Percentiles rank a stretch among this genome's conserved stretches.
Evolutionary conservation across 2,888 invertebrate species (phyloP).

Genomic region (Hirtodrosophila cameraria): DNA sequence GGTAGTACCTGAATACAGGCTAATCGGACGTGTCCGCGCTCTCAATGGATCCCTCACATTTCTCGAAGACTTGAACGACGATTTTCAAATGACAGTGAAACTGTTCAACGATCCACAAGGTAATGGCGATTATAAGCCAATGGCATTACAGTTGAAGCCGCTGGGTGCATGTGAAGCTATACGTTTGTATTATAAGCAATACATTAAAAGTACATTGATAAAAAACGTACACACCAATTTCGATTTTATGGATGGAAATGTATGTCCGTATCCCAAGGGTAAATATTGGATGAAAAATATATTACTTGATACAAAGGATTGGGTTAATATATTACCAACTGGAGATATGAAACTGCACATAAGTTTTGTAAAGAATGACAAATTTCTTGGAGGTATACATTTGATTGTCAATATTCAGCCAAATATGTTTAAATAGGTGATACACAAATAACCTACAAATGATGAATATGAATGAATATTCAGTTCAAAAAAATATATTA

Average conservation of each 20-base stretch:
- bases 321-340: constrained; percentile 55
- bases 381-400: constrained; percentile 37
- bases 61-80: constrained; percentile 43
- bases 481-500: not conserved
- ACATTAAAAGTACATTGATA: constrained; percentile 39
- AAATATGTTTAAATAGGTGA: not conserved
- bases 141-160: constrained; percentile 49
- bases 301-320: constrained; percentile 41
- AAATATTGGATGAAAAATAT: constrained; percentile 53
- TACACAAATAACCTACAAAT: too few species aligned
- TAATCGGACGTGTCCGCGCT: constrained; percentile 49
- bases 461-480: too few species aligned
- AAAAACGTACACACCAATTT: constrained; percentile 50
- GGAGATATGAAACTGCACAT: constrained; percentile 51
- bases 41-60: constrained; percentile 55
- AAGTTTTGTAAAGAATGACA: constrained; percentile 27
- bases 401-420: constrained; percentile 44
- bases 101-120: constrained; percentile 54
- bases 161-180: constrained; percentile 43
- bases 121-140: constrained; percentile 47
- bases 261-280: constrained; percentile 59
- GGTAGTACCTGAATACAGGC: constrained; percentile 2
- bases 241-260: constrained; percentile 46
- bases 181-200: constrained; percentile 42
- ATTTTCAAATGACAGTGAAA: constrained; percentile 30